These are phyloP conservation scores for Glandiceps talaboti DNA, from an alignment of 53 echinoderm and acorn worm species.

Conservation along the genomic window DNA sequence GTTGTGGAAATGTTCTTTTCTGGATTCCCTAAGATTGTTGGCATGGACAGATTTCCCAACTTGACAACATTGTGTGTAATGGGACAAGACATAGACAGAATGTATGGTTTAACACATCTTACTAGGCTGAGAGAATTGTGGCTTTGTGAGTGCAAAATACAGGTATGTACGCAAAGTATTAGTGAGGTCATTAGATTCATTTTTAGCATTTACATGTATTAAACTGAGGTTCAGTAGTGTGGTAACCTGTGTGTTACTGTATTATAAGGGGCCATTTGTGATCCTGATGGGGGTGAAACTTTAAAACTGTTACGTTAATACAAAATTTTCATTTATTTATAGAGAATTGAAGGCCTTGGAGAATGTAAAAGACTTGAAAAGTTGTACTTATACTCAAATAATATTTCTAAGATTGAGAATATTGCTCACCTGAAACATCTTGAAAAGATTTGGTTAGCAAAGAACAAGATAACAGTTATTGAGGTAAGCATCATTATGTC, in stretches of 20 bases:
- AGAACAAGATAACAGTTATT: slow-evolving; percentile 68
- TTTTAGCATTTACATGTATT: no score
- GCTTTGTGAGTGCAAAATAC: slow-evolving; percentile 87
- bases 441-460: slow-evolving; percentile 56
- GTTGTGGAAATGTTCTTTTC: slow-evolving; percentile 88
- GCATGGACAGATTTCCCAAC: slow-evolving; percentile 64
- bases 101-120: slow-evolving; percentile 43
- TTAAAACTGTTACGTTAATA: no score
- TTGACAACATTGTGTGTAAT: slow-evolving; percentile 58
- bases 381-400: slow-evolving; percentile 73
- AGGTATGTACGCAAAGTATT: slow-evolving; percentile 43
- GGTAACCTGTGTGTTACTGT: no score
- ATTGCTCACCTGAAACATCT: slow-evolving; percentile 64
- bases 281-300: no score
- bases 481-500: slow-evolving; percentile 83
- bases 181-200: no score
- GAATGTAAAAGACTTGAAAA: slow-evolving; percentile 35
- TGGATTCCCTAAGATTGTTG: slow-evolving; percentile 67
- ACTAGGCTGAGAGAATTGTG: slow-evolving; percentile 74
- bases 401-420: slow-evolving; percentile 47
- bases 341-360: slow-evolving; percentile 71
- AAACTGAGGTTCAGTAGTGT: no score
- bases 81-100: slow-evolving; percentile 61
- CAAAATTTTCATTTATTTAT: no score
- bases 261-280: no score